phyloP scores from a whole-genome alignment of 2,888 invertebrate genomes.

The Metellina segmentata region DNA sequence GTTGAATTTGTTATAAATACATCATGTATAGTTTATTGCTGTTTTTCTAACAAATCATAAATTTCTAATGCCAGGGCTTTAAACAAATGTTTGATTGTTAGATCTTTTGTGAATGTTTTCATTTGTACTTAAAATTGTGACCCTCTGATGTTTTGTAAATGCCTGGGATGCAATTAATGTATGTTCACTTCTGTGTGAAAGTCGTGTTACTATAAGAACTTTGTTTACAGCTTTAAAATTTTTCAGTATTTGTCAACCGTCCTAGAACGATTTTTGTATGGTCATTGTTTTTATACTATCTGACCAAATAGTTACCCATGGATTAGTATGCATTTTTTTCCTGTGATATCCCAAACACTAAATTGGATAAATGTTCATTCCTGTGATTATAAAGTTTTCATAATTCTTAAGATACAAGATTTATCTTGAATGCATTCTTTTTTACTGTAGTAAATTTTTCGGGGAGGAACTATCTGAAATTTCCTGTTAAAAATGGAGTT shows the following conservation, averaged over 20 bases:
- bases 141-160: neutral
- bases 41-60: constrained; percentile 51
- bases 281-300: constrained; percentile 36
- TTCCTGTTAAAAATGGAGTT: too few relatives aligned
- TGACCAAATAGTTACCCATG: constrained; percentile 3
- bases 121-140: constrained; percentile 46
- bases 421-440: too few relatives aligned
- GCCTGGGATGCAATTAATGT: too few relatives aligned
- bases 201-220: neutral
- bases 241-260: constrained; percentile 65
- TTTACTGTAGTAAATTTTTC: too few relatives aligned
- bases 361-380: neutral
- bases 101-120: constrained; percentile 10
- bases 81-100: constrained; percentile 7
- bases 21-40: constrained; percentile 71
- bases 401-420: neutral
- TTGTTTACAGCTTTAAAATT: neutral
- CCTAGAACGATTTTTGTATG: constrained; percentile 47
- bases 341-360: neutral
- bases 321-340: constrained; percentile 11
- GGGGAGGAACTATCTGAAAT: too few relatives aligned
- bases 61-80: constrained; percentile 17
- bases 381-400: neutral
- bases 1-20: constrained; percentile 65
- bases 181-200: neutral